Evolutionary conservation across 2,113 vertebrate genomes (phyloP).

Genomic region (Melospiza georgiana): DNA sequence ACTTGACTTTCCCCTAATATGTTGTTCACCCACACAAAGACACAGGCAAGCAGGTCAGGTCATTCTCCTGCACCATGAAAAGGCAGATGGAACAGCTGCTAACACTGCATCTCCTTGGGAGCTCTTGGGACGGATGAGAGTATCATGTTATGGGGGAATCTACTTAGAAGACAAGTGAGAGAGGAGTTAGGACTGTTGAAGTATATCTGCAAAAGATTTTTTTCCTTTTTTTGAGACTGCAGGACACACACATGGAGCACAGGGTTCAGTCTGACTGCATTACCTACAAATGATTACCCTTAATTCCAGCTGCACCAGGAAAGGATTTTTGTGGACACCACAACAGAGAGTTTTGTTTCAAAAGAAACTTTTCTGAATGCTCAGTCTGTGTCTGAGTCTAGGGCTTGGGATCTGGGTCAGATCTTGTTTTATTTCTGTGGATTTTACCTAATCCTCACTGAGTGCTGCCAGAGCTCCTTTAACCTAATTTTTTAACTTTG

Average conservation of each 20-base stretch:
- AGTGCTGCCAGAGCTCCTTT: constrained; percentile 27
- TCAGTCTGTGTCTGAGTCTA: neutral
- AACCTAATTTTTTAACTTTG: constrained; percentile 32
- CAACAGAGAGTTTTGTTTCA: constrained; percentile 12
- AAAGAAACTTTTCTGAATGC: neutral
- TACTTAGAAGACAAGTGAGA: neutral
- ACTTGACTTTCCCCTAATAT: neutral
- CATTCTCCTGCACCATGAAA: neutral
- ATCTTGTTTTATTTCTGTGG: constrained; percentile 36
- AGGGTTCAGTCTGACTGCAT: neutral
- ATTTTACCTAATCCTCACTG: constrained; percentile 45
- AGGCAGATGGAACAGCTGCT: neutral
- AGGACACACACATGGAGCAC: neutral
- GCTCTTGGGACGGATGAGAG: neutral
- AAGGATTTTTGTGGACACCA: neutral
- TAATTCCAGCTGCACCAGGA: neutral
- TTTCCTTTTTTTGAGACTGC: neutral
- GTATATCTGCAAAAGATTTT: neutral
- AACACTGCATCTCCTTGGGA: neutral
- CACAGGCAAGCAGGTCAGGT: neutral
- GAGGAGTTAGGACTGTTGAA: neutral
- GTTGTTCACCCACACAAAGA: neutral
- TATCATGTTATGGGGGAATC: neutral
- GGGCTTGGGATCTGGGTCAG: neutral
- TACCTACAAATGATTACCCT: neutral